Base-by-base conservation (phyloP, 2,113 vertebrate genomes). In the Laticauda laticaudata region DNA sequence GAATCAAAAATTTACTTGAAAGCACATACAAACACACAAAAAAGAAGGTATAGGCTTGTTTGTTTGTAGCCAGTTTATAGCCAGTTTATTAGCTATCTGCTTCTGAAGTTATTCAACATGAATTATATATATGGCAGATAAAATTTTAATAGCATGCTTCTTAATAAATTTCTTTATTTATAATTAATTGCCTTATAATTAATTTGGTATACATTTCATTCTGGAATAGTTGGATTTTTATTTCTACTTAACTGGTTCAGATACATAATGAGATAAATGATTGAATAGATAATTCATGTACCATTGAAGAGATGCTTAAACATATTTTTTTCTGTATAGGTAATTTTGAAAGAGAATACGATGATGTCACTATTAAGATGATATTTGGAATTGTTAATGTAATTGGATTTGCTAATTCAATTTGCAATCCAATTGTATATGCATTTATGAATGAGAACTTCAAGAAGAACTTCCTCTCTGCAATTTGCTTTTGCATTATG, bases 371-470 rank as follows among this genome's bases (percentile, higher is more conserved):
- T 4, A 94, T 98, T 96, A 98, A 98, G 97, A 97, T 97, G 96
- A 95, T 96, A 87, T 97, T 98, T 91, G 97, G 97, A 18, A 94
- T 97, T 0, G 98, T 98, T 61, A 98, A 98, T 89, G 94, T 97
- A 23, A 94, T 97, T 91, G 98, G 98, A 59, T 98, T 98, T 94
- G 97, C 97, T 95, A 98, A 97, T 97, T 98, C 97, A 21, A 97
- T 98, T 96, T 98, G 97, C 88, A 98, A 98, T 89, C 98, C 98
- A 54, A 97, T 98, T 48, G 96, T 98, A 26, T 98, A 98, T 86
- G 97, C 97, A 21, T 97, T 98, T 94, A 96, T 98, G 98, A 98
- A 98, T 4, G 97, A 98, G 93, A 98, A 97, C 94, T 98, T 98
- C 95, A 98, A 97, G 92, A 98, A 97, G 34, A 98, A 97, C 56